Base-by-base conservation (phyloP, 2,888 invertebrate species). In the Oligia strigilis region DNA sequence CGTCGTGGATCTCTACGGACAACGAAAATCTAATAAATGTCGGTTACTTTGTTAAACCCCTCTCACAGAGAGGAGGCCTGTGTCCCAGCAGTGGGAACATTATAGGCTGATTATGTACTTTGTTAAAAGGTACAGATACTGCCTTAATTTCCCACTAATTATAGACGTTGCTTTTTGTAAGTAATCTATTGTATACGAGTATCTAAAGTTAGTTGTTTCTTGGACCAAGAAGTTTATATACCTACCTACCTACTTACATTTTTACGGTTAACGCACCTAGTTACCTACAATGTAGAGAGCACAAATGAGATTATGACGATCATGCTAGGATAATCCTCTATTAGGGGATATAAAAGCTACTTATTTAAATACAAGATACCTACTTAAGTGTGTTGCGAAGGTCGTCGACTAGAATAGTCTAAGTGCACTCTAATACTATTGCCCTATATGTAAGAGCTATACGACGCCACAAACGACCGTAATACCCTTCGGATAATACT, bases 351-450 rank as follows among this genome's bases (percentile, higher is more conserved):
- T 58, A 84, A 55, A 55, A 67, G 13, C 40, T 46, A 23, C 46
- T 62, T 78, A 62, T 55, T 23, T 29, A 67, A 72, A 62, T 69
- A 46, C 46, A 46, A 64, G 17, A 23, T 83, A 60, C 40, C 43
- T 52, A 49, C 43, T 71, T 69, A 64, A 72, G 49, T 69, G 62
- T 69, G 62, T 69, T 80, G 49, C 14, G 66, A 67, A 79, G 66
- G 72, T 69, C 62, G 60, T 72, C 55, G 74, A 69, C 78, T 64
- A 46, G 60, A 77, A 82, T 72, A 82, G 70, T 83, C 79, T 65
- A 64, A 86, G 76, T 83, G 80, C 84, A 83, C 76, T 83, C 76
- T 77, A 76, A 85, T 66, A 70, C 72, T 76, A 85, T 81, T 85
- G 77, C n/a, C 8, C 43, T 23, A 65, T 72, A 85, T 69, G 69